phyloP scores from a whole-genome alignment of 2,888 invertebrate species.

The Leucoma salicis region DNA sequence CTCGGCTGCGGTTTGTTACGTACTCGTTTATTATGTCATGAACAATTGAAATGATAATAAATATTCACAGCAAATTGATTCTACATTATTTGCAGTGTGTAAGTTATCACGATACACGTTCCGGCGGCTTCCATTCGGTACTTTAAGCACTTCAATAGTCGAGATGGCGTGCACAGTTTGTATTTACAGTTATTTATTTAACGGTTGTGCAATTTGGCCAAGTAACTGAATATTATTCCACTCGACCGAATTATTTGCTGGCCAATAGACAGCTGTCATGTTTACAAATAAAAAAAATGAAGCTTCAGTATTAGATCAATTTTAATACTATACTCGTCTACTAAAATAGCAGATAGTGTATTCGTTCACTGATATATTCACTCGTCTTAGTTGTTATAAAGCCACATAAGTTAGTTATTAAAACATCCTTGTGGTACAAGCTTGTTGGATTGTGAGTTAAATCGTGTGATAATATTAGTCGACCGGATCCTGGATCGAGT shows the following conservation, averaged over 20 bases:
- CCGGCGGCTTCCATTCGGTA: slow-evolving; percentile 3
- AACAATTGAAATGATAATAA: slow-evolving; percentile 70
- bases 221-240: slow-evolving; percentile 42
- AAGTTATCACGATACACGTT: slow-evolving; percentile 47
- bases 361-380: slow-evolving; percentile 48
- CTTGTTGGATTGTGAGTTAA: slow-evolving; percentile 43
- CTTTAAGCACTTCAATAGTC: slow-evolving; percentile 11
- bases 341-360: slow-evolving; percentile 32
- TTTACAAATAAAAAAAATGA: slow-evolving; percentile 14
- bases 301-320: slow-evolving; percentile 36
- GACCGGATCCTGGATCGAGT: slow-evolving; percentile 41
- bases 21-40: slow-evolving; percentile 68
- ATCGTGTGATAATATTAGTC: slow-evolving; percentile 32
- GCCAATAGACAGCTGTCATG: slow-evolving; percentile 41
- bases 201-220: slow-evolving; percentile 54
- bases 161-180: slow-evolving; percentile 23
- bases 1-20: slow-evolving; percentile 64
- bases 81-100: slow-evolving; percentile 62
- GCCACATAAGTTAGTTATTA: slow-evolving; percentile 66
- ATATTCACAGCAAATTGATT: slow-evolving; percentile 70
- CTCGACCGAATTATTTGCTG: slow-evolving; percentile 41
- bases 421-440: slow-evolving; percentile 42
- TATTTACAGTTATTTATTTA: slow-evolving; percentile 62
- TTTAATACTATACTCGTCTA: slow-evolving; percentile 42
- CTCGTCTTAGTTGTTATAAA: slow-evolving; percentile 65